phyloP scores from a whole-genome alignment of 2,797 vertebrate species.

The Kryptolebias ocellatus region DNA sequence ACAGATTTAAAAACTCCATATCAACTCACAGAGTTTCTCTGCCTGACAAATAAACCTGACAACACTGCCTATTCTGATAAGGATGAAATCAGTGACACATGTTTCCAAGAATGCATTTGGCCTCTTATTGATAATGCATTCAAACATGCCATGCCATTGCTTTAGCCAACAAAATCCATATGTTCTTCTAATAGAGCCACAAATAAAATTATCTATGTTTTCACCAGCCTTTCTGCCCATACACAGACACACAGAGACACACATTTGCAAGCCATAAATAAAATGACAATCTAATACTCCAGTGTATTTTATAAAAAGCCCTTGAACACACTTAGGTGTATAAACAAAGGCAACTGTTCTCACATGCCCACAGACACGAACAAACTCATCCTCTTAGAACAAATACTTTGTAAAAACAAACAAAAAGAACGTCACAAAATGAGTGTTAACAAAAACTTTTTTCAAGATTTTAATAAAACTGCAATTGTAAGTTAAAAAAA shows the following conservation, averaged over 20 bases:
- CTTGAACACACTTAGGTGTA: conserved; percentile 59
- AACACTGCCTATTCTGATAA: conserved; percentile 35
- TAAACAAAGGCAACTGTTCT: conserved; percentile 62
- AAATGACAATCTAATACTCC: conserved; percentile 58
- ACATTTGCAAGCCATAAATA: conserved; percentile 28
- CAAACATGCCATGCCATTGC: conserved; percentile 24
- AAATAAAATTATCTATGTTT: conserved; percentile 58
- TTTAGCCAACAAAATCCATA: conserved; percentile 42
- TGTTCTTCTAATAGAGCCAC: conserved; percentile 57
- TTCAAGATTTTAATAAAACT: no score
- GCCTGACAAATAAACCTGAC: conserved; percentile 35
- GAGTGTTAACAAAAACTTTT: no score
- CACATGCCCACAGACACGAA: conserved; percentile 10
- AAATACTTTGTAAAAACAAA: no score
- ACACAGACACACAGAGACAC: conserved; percentile 29
- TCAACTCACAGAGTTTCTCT: conserved; percentile 18
- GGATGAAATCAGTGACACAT: conserved; percentile 56
- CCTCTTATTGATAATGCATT: conserved; percentile 11
- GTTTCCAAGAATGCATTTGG: conserved; percentile 18
- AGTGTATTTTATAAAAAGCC: conserved; percentile 54
- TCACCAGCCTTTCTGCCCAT: conserved; percentile 42
- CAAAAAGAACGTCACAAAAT: no score
- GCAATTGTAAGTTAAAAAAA: background rate
- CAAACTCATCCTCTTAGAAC: no score
- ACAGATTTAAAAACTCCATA: conserved; percentile 16